Evolutionary conservation across 1,140 invertebrate genomes (phyloP).

Genomic region (Leptinotarsa undecemlineata): DNA sequence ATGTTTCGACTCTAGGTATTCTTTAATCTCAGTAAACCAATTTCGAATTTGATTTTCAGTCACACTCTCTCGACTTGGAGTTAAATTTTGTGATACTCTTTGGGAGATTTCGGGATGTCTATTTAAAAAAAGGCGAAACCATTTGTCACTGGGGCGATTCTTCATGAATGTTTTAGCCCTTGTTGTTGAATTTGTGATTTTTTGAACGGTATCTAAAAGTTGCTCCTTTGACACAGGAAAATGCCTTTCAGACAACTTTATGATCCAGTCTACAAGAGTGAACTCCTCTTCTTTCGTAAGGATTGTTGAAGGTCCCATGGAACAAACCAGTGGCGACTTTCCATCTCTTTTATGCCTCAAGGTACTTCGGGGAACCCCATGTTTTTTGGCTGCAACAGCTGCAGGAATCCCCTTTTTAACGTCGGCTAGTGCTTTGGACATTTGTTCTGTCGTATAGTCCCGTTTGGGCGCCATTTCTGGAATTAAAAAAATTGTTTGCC

Average conservation of each 20-base stretch:
- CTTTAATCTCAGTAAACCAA: too few species aligned
- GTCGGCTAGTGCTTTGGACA: background rate
- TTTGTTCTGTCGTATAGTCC: background rate
- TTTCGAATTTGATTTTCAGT: too few species aligned
- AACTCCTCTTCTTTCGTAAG: background rate
- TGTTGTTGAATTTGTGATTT: too few species aligned
- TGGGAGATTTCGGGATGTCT: too few species aligned
- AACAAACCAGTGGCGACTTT: background rate
- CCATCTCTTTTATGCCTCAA: background rate
- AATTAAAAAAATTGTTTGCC: background rate
- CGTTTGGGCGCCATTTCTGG: background rate
- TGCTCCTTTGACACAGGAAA: background rate
- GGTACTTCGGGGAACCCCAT: background rate
- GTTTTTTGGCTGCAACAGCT: background rate
- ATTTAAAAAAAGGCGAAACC: too few species aligned
- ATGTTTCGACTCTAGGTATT: too few species aligned
- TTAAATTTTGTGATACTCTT: too few species aligned
- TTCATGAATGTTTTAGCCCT: too few species aligned
- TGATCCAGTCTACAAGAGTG: background rate
- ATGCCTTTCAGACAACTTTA: background rate
- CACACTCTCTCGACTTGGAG: too few species aligned
- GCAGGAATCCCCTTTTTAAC: background rate
- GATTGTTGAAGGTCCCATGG: background rate
- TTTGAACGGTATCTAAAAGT: background rate
- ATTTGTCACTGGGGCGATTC: too few species aligned